Base-by-base conservation (phyloP, 2,113 vertebrate species). In the Notarius lentiginosus region DNA sequence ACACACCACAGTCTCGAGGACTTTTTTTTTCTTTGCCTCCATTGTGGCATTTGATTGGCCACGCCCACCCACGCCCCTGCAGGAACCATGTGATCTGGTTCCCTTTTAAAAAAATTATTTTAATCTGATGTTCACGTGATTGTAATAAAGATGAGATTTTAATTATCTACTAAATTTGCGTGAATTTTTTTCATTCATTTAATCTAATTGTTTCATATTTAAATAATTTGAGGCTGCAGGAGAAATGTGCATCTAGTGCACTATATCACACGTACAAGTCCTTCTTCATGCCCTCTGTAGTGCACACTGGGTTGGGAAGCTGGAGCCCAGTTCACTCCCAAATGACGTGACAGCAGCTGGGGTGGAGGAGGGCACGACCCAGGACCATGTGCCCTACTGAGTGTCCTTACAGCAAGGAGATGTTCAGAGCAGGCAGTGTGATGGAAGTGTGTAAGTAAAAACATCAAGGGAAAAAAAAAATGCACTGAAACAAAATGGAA, bases 81-180 rank as follows among this genome's bases (percentile, higher is more conserved):
- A 24, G 18, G 20, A 2, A 47, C 34, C 61, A 53, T 82, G 60
- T 90, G 88, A 91, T 92, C 41, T 87, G 88, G 91, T 89, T 79
- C 87, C 87, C 89, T 88, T 92, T 90, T 27, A 91, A 63, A 87
- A 80, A 80, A 84, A 89, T 89, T 93, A 93, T 93, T 93, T 90
- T 89, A 91, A 92, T 91, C 90, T 91, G 90, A 94, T 93, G 93
- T 93, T 93, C 88, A 94, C 92, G 94, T 94, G 93, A 92, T 93
- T 94, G 93, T 95, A 95, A 94, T 95, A 95, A 95, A 94, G 92
- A 88, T 86, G 83, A 95, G 90, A 94, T 93, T 95, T 93, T 95
- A 95, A 94, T 95, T 93, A 94, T 91, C 91, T 93, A 93, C 87
- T 83, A 91, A 72, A 84, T 11, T 0, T 30, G 24, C 9, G 47